Evolutionary conservation across 2,113 vertebrate genomes (phyloP), one percentile per base, ranked within the genome.

Genomic region (Alectura lathami): DNA sequence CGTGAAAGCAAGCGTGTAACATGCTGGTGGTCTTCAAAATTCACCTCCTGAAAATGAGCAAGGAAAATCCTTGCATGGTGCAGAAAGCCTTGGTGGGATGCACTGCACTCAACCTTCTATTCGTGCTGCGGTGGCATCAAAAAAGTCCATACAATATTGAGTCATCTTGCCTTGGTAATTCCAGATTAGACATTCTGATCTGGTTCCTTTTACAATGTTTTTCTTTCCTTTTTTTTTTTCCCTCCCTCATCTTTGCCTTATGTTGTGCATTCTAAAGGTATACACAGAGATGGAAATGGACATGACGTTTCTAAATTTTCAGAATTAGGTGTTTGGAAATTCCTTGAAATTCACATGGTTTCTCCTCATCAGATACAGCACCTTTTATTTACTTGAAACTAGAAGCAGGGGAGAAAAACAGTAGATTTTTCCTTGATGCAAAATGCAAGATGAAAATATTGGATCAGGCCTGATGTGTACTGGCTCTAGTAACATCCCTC

Each of bases 31-130:
- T 9, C 17, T 88, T 76, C 80, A 16, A 50, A 88, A 73, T 12
- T 8, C 24, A 48, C 47, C 23, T 57, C 11, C 50, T 24, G 23
- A 47, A 59, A 68, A 53, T 26, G 53, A 51, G 10, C 26, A 40
- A 76, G 47, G 59, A 40, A 47, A 68, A 23, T 27, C 57, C 23
- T 63, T 17, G 4, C 30, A 8, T 3, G 56, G 24, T 62, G 42
- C 0, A 29, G 83, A 70, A 74, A 84, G 47, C 16, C 34, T 36
- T 4, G 0, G 21, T 40, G 24, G 17, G 24, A 54, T 29, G 23
- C 3, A 0, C 13, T 60, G n/a, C 0, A 0, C 27, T 67, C 34
- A 34, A 23, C 38, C 45, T 75, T 36, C 26, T 6, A 0, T 36
- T 72, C 40, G 34, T 67, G 21, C 47, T 24, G 17, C 10, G 26